Evolutionary conservation across 2,797 vertebrate genomes (phyloP), one percentile per base, ranked within the genome.

Genomic region (Steatocranus sp.): DNA sequence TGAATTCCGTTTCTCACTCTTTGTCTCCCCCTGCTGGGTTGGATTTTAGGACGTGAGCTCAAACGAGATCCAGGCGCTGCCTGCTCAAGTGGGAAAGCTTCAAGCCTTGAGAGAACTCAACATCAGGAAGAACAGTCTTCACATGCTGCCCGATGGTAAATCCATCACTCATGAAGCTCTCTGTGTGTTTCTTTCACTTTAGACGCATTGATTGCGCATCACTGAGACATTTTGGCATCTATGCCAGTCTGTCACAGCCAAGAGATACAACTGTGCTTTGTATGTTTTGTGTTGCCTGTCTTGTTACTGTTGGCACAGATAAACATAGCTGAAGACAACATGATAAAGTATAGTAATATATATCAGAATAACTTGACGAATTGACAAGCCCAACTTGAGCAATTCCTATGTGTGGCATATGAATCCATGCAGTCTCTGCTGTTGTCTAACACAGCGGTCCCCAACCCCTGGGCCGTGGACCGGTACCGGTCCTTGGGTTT

Each of bases 61-160:
- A 91, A 99, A 99, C 95, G 98, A 99, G 93, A 98, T 99, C 94
- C 98, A 98, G 92, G 97, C 97, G 86, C 97, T 99, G 94, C 98
- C 98, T 63, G 94, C 97, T 87, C 98, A 99, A 96, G 97, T 99
- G 90, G 98, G 98, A 92, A 97, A 98, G 95, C 96, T 99, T 34
- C 97, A 97, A 4, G 97, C 97, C 70, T 96, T 99, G 95, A 96
- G 97, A 93, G 98, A 99, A 92, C 96, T 99, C 90, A 99, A 99
- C 94, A 95, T 99, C 95, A 97, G 98, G 96, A 98, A 97, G 96
- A 99, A 99, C 86, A 97, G 97, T 95, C 97, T 99, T 87, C 97
- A 98, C 91, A 95, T 97, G 81, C 95, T 99, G 89, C 98, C 98
- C 88, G 97, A 99, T 90, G 98, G 98, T 97, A 46, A 81, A 92